These are phyloP conservation scores for Imbricaverruca yamaguchii DNA, from an alignment of 2,888 invertebrate genomes.

Conservation along the genomic window DNA sequence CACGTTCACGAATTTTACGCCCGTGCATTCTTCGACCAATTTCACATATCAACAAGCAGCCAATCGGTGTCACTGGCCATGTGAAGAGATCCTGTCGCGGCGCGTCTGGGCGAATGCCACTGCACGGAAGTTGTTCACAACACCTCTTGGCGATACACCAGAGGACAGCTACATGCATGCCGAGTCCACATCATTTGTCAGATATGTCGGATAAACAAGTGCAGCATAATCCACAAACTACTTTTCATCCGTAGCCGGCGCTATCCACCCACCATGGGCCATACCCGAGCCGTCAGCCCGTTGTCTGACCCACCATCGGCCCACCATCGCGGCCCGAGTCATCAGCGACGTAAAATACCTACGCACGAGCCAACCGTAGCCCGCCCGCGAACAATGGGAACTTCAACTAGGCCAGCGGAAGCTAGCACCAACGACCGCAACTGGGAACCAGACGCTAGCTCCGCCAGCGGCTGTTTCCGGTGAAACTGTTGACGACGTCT, in stretches of 20 bases:
- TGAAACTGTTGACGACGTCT: background rate
- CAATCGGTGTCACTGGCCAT: no score
- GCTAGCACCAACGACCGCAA: background rate
- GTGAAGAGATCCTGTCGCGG: no score
- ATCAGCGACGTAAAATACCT: background rate
- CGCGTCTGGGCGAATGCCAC: no score
- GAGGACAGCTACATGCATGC: no score
- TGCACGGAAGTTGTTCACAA: no score
- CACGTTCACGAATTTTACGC: no score
- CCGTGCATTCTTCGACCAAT: no score
- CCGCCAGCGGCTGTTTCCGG: background rate
- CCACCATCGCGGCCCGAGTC: background rate
- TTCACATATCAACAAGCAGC: no score
- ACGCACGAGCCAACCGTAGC: background rate
- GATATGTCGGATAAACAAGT: no score
- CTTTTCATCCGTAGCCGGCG: background rate
- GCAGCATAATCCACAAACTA: background rate
- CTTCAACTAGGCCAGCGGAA: constrained; percentile 14
- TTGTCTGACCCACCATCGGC: background rate
- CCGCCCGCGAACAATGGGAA: background rate
- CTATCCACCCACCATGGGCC: background rate
- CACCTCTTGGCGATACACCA: no score
- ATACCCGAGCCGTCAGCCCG: background rate
- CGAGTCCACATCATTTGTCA: no score
- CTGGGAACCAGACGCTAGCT: background rate